Base-by-base conservation (phyloP, 92 coral and sea anemone genomes). In the Plumapathes pennacea region DNA sequence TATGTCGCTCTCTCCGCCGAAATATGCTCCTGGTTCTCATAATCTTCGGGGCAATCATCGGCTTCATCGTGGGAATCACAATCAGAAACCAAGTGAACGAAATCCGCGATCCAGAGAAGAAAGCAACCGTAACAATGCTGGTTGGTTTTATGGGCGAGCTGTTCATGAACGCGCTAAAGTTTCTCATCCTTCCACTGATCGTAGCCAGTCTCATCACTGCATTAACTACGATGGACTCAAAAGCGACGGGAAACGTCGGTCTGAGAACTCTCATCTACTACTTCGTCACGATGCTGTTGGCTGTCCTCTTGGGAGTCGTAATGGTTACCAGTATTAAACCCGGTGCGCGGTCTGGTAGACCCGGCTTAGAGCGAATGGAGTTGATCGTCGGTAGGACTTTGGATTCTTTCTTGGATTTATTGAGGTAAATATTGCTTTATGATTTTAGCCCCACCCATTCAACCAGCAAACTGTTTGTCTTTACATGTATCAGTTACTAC, bases 131-230 rank as follows among this genome's bases (percentile, higher is more conserved):
- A 1, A 7, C 83, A 12, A 78, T 90, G 88, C 55, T 86, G 50
- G 79, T 90, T 14, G 85, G 81, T 25, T 90, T 90, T 33, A 95
- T 95, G 11, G 97, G 97, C 9, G 97, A 90, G 62, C 63, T 90
- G 10, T 55, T 90, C 41, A 74, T 82, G 85, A 88, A 81, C 52
- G 82, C 86, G 95, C 56, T 90, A 45, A 90, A 86, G 69, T 71
- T 90, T 88, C 60, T 90, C 18, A 64, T 86, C 18, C 59, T 90
- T 12, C 97, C 97, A 9, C 49, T 90, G 57, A 79, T 90, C 24
- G 75, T 90, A 10, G 85, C 95, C 33, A 90, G 95, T 67, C 59
- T 90, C 28, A 84, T 90, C 40, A 84, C 77, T 40, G 95, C 97
- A 33, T 61, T 90, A 46, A 74, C 95, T 3, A 82, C 89, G 12